Evolutionary conservation across 2,888 invertebrate genomes (phyloP), one percentile per base, ranked within the genome.

Genomic region (Drosophila mulleri): DNA sequence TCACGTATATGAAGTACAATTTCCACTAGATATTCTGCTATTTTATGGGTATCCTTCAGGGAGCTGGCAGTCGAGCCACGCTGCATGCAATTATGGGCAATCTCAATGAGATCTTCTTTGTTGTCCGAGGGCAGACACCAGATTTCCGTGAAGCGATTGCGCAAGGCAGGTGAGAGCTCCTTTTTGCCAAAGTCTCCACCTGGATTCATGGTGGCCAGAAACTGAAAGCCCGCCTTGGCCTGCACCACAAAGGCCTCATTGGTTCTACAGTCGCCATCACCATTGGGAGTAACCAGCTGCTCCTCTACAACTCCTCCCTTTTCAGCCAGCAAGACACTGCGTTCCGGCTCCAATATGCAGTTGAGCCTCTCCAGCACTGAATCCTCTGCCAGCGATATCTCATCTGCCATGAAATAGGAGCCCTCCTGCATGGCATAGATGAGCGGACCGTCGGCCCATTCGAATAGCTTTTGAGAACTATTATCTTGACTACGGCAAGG

Each of bases 181-280:
- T 99, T 99, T 92, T 99, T 99, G 4, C 99, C 99, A 92, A 97
- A 99, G 94, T 99, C 99, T 1, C 99, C 99, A 14, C 99, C 99
- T 9, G 99, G 99, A 94, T 99, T 99, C 99, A 99, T 99, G 0
- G 99, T 99, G 2, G 98, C 98, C 67, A 99, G 95, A 88, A 99
- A 97, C 83, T 97, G 96, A 91, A 99, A 99, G 12, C 95, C 94
- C 8, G 95, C 92, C 64, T 97, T 96, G 0, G 95, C 94, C 47
- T 96, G 94, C 4, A 96, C 94, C 37, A 95, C 94, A 56, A 94
- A 94, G 35, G 95, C 94, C 70, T 92, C 90, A 6, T 90, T 82
- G 3, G 91, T 83, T 41, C 91, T 88, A 2, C 75, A 61, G n/a
- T 54, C 35, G 35, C 18, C 37, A n/a, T 39, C 47, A 1, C 9